Base-by-base conservation (phyloP, 2,113 vertebrate genomes). In the Coreoperca whiteheadi region DNA sequence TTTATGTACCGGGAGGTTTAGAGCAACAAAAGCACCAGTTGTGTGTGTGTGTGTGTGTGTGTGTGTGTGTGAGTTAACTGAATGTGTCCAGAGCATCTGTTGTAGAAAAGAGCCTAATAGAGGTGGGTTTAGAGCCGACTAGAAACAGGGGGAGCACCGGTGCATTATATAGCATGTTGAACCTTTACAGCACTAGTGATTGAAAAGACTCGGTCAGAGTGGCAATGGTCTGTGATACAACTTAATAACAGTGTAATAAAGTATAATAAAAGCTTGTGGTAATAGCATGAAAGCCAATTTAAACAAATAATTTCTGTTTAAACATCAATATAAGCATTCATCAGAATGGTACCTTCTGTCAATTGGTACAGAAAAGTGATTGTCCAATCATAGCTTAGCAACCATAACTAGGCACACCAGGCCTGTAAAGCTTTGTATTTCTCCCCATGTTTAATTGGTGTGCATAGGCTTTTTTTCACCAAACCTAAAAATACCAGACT, bases 71-170 rank as follows among this genome's bases (percentile, higher is more conserved):
- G 59, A 70, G 79, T 93, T 90, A 84, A 90, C 89, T 80, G 75
- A 86, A 88, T 69, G 89, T 91, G 85, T 92, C 89, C 81, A n/a
- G 57, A 89, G 77, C 92, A 94, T 93, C 93, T 94, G 90, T 89
- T 91, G 70, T 83, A 69, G 57, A 74, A 51, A 83, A 73, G 48
- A 66, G 66, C 28, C 73, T 83, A 79, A 71, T 78, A 68, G 85
- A 83, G 28, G 71, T 66, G 25, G 87, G 20, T 72, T 86, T 81
- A 70, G 51, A 60, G 68, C 28, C 16, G 65, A 79, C 37, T 71
- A 70, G 23, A 76, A 85, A 82, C 78, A 73, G 48, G 21, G 59
- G 63, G 34, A 34, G 61, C 66, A 21, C 2, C 48, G 32, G 59
- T 68, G 50, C 70, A 53, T 71, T 81, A 68, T 67, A 64, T 25